Evolutionary conservation across 1,140 invertebrate species (phyloP), one percentile per base, ranked within the genome.

Genomic region (Penaeus japonicus): DNA sequence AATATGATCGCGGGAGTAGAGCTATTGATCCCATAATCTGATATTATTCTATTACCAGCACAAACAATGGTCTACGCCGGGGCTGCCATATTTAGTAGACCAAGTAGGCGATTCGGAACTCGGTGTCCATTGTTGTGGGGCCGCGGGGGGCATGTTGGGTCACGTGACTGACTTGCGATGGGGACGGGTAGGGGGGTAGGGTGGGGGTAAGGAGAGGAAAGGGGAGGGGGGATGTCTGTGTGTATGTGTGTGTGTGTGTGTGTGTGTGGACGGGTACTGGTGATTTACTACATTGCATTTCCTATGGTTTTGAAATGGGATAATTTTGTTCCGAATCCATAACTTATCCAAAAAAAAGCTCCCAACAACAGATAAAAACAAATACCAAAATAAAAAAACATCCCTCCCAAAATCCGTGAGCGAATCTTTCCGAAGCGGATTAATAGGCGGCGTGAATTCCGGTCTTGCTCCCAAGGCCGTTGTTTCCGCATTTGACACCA

Each of bases 31-130:
- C 85, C 32, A 86, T 86, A 86, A 86, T 86, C 85, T 86, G 85
- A 86, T 86, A 86, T 86, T 86, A 86, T 86, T 86, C 85, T 86
- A 86, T 86, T 86, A 86, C 85, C 59, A 59, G 55, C 18, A 79
- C 85, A 86, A 86, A 86, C 85, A 86, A 86, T 79, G 75, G 59
- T n/a, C 15, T 5, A 30, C 85, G 57, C 57, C 32, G 54, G 75
- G n/a, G n/a, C 53, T 59, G 55, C 85, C 54, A 20, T 79, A 53
- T 86, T 86, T 86, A 86, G 77, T 32, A 55, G 55, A 86, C 55
- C 77, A 15, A 24, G 57, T n/a, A 57, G 57, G 32, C 54, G 54
- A 47, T n/a, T 54, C 39, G 4, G 30, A 20, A n/a, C 47, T 0
- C 5, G 20, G 20, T 18, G 18, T 27, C 17, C 24, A 30, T 81